Base-by-base conservation (phyloP, 2,797 vertebrate genomes). In the Cygnus olor region DNA sequence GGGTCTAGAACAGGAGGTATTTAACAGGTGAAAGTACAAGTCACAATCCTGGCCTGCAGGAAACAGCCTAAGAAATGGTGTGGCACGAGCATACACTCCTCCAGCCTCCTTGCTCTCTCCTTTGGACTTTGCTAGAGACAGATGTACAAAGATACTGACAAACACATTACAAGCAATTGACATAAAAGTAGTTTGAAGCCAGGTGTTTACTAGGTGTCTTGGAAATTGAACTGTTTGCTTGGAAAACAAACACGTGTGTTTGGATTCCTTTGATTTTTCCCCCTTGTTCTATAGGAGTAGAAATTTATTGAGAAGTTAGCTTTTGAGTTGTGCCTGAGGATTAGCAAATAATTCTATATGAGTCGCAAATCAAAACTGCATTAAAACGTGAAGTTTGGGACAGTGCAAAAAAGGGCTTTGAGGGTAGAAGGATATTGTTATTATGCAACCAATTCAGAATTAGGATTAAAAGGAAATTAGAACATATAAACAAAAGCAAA, bases 401-500 rank as follows among this genome's bases (percentile, higher is more conserved):
- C 36, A 60, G 65, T 30, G 53, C 21, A 2, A 44, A 2, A 47
- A 70, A 81, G 57, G 69, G 57, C 60, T 85, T 85, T 82, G 77
- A 80, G 69, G 65, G 28, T 66, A 78, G 80, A 80, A 89, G 87
- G 40, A 68, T 80, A 14, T 51, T 44, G 36, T 79, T 77, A 28
- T 93, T 93, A 85, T 42, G 53, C 79, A 87, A 74, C 25, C 38
- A 57, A 85, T 83, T 16, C 84, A 64, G 66, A 91, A 85, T 88
- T 77, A 69, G 76, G 40, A 91, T 89, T 89, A 85, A 73, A 73
- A 88, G 25, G 64, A 93, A 88, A 65, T 61, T 36, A 27, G 53
- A 95, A 91, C 34, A 72, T 54, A 49, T 10, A 87, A 92, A 86
- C 66, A 84, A 77, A 90, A 82, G 69, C n/a, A 78, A 77, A 89